Evolutionary conservation across 2,797 vertebrate genomes (phyloP).

Genomic region (Poeciliopsis presidionis): DNA sequence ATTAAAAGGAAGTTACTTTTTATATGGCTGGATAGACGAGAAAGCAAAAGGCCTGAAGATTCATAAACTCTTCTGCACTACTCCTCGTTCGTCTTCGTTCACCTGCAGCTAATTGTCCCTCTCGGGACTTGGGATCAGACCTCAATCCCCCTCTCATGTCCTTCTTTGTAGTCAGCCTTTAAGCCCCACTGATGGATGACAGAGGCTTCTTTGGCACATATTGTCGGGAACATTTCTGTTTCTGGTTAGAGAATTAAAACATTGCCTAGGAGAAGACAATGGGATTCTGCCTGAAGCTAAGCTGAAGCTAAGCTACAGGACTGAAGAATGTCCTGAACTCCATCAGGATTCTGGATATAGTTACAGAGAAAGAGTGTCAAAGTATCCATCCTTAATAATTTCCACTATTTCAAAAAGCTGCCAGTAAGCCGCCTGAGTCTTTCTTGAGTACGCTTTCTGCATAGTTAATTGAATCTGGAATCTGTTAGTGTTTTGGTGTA

Average conservation of each 20-base stretch:
- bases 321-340: constrained; percentile 30
- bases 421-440: constrained; percentile 28
- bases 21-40: constrained; percentile 27
- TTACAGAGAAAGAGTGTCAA: constrained; percentile 9
- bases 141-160: constrained; percentile 42
- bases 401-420: constrained; percentile 18
- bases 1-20: constrained; percentile 18
- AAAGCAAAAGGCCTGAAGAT: constrained; percentile 66
- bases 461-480: background rate
- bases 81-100: constrained; percentile 78
- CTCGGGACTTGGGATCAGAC: constrained; percentile 64
- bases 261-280: constrained; percentile 62
- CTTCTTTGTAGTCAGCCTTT: constrained; percentile 52
- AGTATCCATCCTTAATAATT: constrained; percentile 44
- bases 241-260: constrained; percentile 83
- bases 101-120: constrained; percentile 72
- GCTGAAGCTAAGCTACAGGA: constrained; percentile 64
- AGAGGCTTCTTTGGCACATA: constrained; percentile 76
- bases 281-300: constrained; percentile 65
- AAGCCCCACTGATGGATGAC: constrained; percentile 84
- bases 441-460: constrained; percentile 12
- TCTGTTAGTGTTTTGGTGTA: background rate
- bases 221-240: constrained; percentile 86
- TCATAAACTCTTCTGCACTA: constrained; percentile 68
- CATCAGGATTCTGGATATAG: constrained; percentile 18